Percentiles rank a stretch among this genome's conserved stretches.
These are phyloP conservation scores for Phthorimaea operculella DNA, from an alignment of 1,140 invertebrate genomes.

Conservation along the genomic window DNA sequence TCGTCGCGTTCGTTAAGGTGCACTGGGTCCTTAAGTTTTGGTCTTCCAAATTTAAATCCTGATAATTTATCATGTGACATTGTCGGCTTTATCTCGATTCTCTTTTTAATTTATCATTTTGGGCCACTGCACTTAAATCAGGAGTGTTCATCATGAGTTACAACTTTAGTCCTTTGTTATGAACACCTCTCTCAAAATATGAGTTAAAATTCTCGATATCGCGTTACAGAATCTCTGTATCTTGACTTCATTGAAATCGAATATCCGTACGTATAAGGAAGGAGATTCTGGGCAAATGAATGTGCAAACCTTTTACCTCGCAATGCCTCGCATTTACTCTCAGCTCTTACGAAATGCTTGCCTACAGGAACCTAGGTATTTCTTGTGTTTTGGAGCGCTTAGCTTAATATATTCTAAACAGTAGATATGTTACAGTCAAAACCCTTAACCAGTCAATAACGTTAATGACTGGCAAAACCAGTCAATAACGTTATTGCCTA, in stretches of 20 bases:
- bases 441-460: too few relatives aligned
- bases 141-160: conserved; percentile 10
- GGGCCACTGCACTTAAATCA: conserved; percentile 16
- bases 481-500: too few relatives aligned
- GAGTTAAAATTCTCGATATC: background rate
- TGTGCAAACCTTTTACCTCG: background rate
- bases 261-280: background rate
- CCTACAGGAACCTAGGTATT: too few relatives aligned
- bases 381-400: too few relatives aligned
- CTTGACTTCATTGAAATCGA: background rate
- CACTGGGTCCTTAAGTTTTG: conserved; percentile 38
- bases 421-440: too few relatives aligned
- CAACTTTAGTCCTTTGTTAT: conserved; percentile 3
- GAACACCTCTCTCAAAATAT: background rate
- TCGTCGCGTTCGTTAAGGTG: conserved; percentile 54
- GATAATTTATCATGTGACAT: conserved; percentile 65
- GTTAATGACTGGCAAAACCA: too few relatives aligned
- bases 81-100: conserved; percentile 54
- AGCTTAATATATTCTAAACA: too few relatives aligned
- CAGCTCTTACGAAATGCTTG: background rate
- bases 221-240: background rate
- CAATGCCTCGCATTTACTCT: background rate
- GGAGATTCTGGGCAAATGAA: background rate
- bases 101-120: conserved; percentile 48
- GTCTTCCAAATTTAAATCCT: conserved; percentile 59